Percentiles rank a stretch among this genome's conserved stretches.
These are phyloP conservation scores for Tonatia bakeri DNA, from an alignment of 2,113 vertebrate species.

Conservation along the genomic window DNA sequence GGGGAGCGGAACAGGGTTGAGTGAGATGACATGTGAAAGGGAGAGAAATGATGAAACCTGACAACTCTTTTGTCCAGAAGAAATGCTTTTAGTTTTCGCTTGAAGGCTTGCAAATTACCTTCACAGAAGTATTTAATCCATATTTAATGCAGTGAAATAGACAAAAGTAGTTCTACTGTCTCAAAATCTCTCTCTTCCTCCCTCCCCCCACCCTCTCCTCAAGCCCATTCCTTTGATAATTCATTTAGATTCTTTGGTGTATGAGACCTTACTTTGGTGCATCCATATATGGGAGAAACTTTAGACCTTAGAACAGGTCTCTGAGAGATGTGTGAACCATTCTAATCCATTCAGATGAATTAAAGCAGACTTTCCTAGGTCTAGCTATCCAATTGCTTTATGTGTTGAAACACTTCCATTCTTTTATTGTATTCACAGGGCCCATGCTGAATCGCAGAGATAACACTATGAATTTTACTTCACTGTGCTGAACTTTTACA, in stretches of 20 bases:
- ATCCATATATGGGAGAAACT: not conserved
- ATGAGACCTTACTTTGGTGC: not conserved
- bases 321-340: not conserved
- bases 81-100: not conserved
- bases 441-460: not conserved
- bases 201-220: not conserved
- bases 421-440: not conserved
- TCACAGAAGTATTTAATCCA: not conserved
- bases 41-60: slow-evolving; percentile 7
- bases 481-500: not conserved
- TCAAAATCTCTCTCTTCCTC: not conserved
- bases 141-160: not conserved
- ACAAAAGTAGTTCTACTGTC: not conserved
- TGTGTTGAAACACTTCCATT: not conserved
- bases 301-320: not conserved
- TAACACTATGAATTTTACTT: not conserved
- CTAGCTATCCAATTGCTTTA: not conserved
- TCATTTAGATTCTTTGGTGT: not conserved
- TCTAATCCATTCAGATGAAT: not conserved
- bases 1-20: not conserved
- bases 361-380: not conserved
- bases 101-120: not conserved
- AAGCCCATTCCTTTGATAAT: not conserved
- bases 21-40: not conserved
- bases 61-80: slow-evolving; percentile 6